These are phyloP conservation scores for Troides aeacus DNA, from an alignment of 2,888 invertebrate genomes.

Conservation along the genomic window DNA sequence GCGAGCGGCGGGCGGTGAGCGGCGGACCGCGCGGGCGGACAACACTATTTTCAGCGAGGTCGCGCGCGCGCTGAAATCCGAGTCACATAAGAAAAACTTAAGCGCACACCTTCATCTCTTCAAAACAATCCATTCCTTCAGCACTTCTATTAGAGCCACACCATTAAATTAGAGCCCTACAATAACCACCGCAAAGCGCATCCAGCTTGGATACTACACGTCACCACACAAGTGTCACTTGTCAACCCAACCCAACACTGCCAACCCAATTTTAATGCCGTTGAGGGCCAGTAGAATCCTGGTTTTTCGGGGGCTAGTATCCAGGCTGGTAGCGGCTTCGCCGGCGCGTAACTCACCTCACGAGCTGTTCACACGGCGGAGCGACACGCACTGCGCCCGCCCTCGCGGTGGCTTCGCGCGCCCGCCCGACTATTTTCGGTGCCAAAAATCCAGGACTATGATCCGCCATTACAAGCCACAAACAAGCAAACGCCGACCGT, in stretches of 20 bases:
- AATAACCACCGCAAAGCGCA: conserved; percentile 45
- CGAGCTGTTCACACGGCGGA: conserved; percentile 79
- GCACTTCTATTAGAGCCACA: conserved; percentile 28
- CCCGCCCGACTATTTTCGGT: conserved; percentile 78
- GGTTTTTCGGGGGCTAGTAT: conserved; percentile 45
- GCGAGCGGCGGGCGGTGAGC: conserved; percentile 33
- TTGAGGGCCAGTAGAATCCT: conserved; percentile 34
- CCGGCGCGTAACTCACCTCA: conserved; percentile 66
- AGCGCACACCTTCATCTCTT: conserved; percentile 17
- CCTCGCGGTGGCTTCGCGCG: conserved; percentile 60
- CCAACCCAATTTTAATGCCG: conserved; percentile 41
- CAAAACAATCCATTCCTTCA: conserved; percentile 7
- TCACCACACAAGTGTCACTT: conserved; percentile 38
- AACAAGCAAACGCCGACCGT: conserved; percentile 47
- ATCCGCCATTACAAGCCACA: conserved; percentile 60
- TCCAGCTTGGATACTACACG: conserved; percentile 56
- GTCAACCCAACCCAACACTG: conserved; percentile 42
- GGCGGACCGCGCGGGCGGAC: conserved; percentile 43
- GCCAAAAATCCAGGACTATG: conserved; percentile 77
- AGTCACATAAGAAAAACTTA: conserved; percentile 58
- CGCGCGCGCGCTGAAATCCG: conserved; percentile 72
- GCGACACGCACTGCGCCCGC: conserved; percentile 78
- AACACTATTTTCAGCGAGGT: conserved; percentile 78
- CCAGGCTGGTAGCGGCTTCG: conserved; percentile 52
- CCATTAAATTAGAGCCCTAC: conserved; percentile 30